Percentiles rank a stretch among this genome's conserved stretches.
Conservation (phyloP, 1,140 invertebrate genomes). For the Magallana angulata region DNA sequence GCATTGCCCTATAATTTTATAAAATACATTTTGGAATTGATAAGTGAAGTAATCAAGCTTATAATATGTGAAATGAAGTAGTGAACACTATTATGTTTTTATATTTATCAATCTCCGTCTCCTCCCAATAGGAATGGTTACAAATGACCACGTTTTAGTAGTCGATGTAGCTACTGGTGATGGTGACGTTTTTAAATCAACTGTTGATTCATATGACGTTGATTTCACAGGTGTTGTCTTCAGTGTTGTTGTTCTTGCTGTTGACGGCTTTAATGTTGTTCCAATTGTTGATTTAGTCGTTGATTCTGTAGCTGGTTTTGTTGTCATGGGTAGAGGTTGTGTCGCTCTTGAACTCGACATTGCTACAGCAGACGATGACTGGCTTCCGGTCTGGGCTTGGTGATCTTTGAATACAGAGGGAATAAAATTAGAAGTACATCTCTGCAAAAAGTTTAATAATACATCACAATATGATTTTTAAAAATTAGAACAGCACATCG, state of each 20-base stretch:
- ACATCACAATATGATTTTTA: too few relatives aligned
- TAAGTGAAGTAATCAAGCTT: too few relatives aligned
- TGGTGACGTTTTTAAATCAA: not conserved
- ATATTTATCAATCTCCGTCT: not conserved
- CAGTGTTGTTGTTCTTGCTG: too few relatives aligned
- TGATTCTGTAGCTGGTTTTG: not conserved
- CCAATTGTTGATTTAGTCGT: not conserved
- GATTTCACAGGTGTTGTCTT: not conserved
- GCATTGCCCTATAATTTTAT: too few relatives aligned
- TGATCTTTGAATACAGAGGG: not conserved
- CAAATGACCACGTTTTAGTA: not conserved
- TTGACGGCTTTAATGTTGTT: too few relatives aligned
- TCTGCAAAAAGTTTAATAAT: too few relatives aligned
- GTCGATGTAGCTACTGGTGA: not conserved
- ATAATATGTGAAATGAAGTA: too few relatives aligned
- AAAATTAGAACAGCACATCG: too few relatives aligned
- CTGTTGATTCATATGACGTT: not conserved
- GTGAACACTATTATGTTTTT: too few relatives aligned
- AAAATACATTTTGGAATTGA: too few relatives aligned
- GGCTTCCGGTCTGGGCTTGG: not conserved
- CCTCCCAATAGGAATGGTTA: not conserved
- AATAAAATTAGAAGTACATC: too few relatives aligned
- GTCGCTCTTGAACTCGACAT: not conserved
- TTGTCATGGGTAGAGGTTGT: not conserved
- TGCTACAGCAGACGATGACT: not conserved